Base-by-base conservation (phyloP, 2,888 invertebrate genomes). In the Diadegma fenestrale region DNA sequence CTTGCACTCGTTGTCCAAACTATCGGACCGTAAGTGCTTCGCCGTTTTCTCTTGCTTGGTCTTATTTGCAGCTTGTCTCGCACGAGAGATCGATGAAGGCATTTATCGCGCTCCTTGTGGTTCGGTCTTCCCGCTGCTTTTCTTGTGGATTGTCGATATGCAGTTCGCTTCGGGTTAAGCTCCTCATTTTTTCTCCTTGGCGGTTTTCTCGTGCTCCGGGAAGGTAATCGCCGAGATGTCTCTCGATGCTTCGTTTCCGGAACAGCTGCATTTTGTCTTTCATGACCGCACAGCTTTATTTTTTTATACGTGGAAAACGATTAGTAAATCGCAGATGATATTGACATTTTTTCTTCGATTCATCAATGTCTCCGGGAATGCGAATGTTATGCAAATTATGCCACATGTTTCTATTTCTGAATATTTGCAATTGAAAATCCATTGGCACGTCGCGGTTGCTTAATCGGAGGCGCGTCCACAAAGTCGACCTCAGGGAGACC, bases 21-120 rank as follows among this genome's bases (percentile, higher is more conserved):
- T 33, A 61, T 83, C 73, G 54, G 61, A 58, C 63, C 30, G 61
- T 69, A 58, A 51, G 51, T 37, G 51, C 51, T 77, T 33, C 41
- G 1, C 54, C 12, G 54, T 19, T 54, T 54, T 48, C 41, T 37
- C 54, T 26, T 14, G 64, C 22, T 6, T 7, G 45, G 48, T 66
- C 30, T 61, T 37, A 33, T 48, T 22, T 43, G 54, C 69, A 37
- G 14, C 54, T 48, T 54, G 41, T 64, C 26, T 41, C 26, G 45
- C 30, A 41, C 63, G 54, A 54, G 75, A 79, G 82, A 82, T 85
- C 82, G 79, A 85, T 85, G 75, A 72, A 79, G 85, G 75, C 78
- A 85, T 85, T 85, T 82, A 85, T 85, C 79, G 79, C 66, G 51
- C 82, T 79, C 82, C 64, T 71, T 41, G 54, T 19, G 71, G 68